Evolutionary conservation across 1,140 invertebrate species (phyloP).

Genomic region (Drosophila novamexicana): DNA sequence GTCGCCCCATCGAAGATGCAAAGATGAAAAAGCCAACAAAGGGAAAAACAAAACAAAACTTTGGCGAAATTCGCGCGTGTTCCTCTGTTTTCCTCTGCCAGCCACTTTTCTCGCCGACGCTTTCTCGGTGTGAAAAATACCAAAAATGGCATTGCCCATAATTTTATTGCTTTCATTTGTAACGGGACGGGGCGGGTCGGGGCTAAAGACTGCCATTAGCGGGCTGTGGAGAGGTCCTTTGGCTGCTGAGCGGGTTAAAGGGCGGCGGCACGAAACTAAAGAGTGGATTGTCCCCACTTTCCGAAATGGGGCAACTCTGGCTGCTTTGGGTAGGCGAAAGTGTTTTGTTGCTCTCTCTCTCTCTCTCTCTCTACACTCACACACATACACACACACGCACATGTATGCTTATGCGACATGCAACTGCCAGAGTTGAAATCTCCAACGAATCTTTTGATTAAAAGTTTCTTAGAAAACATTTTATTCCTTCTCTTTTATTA

Average conservation of each 20-base stretch:
- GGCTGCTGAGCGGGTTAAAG: conserved; percentile 19
- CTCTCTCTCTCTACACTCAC: neutral
- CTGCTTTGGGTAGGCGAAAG: too few species aligned
- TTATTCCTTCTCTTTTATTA: too few species aligned
- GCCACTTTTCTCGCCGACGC: conserved; percentile 7
- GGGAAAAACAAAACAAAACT: conserved; percentile 29
- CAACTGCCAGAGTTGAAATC: conserved; percentile 16
- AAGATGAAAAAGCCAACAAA: conserved; percentile 31
- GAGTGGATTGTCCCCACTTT: conserved; percentile 15
- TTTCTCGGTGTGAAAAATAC: conserved; percentile 68
- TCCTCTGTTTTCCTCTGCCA: conserved; percentile 4
- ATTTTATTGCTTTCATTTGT: conserved; percentile 72
- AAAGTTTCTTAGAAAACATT: too few species aligned
- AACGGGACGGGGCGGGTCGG: neutral
- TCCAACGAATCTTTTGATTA: too few species aligned
- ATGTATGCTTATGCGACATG: conserved; percentile 3
- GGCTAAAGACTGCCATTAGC: conserved; percentile 30
- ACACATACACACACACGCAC: neutral
- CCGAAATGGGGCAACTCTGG: conserved; percentile 13
- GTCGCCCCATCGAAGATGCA: conserved; percentile 3
- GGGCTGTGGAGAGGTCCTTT: neutral
- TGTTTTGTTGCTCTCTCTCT: too few species aligned
- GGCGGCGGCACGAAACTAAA: conserved; percentile 17
- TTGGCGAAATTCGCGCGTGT: conserved; percentile 37
- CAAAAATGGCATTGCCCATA: conserved; percentile 73